Percentiles rank a stretch among this genome's conserved stretches.
These are phyloP conservation scores for Temnothorax rugatulus DNA, from an alignment of 2,888 invertebrate genomes.

Conservation along the genomic window DNA sequence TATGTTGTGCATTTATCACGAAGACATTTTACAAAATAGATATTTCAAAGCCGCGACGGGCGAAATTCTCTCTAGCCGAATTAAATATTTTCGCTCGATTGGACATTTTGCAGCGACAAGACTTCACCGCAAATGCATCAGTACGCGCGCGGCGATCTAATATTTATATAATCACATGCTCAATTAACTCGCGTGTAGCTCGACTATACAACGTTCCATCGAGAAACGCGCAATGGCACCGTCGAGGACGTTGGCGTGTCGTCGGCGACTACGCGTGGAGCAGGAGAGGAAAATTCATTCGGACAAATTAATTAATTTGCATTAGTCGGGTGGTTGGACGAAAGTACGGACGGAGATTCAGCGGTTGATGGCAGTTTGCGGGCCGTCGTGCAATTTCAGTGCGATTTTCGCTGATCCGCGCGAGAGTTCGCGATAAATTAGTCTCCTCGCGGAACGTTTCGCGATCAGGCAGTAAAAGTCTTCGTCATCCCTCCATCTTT, in stretches of 20 bases:
- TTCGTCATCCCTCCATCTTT: slow-evolving; percentile 5
- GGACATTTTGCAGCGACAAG: not conserved
- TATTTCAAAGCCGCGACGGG: not conserved
- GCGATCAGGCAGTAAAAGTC: slow-evolving; percentile 15
- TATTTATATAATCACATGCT: slow-evolving; percentile 42
- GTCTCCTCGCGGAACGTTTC: not conserved
- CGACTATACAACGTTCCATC: not conserved
- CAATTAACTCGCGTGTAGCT: slow-evolving; percentile 32
- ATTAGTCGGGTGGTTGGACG: not conserved
- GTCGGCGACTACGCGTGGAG: not conserved
- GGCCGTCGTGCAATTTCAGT: not conserved
- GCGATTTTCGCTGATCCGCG: not conserved
- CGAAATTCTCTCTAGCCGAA: not conserved
- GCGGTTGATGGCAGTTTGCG: not conserved
- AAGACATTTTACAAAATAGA: slow-evolving; percentile 4
- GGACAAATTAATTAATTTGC: slow-evolving; percentile 51
- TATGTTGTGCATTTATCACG: slow-evolving; percentile 2
- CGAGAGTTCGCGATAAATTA: slow-evolving; percentile 19
- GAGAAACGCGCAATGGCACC: not conserved
- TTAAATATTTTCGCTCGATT: slow-evolving; percentile 14
- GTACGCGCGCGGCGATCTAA: slow-evolving; percentile 18
- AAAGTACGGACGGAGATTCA: slow-evolving; percentile 22
- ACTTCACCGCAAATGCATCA: slow-evolving; percentile 29
- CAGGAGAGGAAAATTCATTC: slow-evolving; percentile 30
- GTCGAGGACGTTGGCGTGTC: not conserved